A percentile compares a stretch with the other conserved stretches of the same genome.
Conservation (phyloP, 2,113 vertebrate species). For the Podiceps cristatus region DNA sequence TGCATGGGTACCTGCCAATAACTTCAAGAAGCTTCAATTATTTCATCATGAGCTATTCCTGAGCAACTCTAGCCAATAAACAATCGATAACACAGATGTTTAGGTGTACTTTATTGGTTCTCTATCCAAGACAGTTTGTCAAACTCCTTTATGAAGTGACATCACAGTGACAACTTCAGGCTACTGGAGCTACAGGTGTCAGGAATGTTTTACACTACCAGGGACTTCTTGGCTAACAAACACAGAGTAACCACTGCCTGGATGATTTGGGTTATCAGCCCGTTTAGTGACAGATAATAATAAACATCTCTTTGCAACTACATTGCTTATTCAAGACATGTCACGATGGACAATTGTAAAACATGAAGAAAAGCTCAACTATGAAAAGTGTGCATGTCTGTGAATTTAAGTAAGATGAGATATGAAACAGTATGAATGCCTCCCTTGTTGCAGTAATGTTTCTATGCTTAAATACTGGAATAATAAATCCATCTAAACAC, state of each 20-base stretch:
- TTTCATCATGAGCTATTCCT: neutral
- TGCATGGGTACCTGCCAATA: neutral
- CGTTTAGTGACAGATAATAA: neutral
- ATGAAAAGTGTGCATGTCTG: neutral
- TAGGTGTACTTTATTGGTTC: neutral
- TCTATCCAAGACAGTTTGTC: neutral
- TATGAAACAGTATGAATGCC: neutral
- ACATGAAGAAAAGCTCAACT: neutral
- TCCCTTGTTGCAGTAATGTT: neutral
- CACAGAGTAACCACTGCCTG: neutral
- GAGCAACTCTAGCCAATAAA: neutral
- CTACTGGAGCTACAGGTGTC: neutral
- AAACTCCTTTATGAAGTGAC: neutral
- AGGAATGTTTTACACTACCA: neutral
- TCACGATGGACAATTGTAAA: neutral
- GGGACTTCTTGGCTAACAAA: neutral
- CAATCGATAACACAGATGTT: neutral
- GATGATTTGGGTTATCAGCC: neutral
- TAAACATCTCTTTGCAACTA: neutral
- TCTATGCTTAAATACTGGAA: neutral
- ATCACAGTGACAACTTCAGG: neutral
- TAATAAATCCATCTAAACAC: neutral
- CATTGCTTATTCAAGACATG: neutral
- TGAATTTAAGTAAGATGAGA: neutral
- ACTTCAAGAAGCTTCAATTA: neutral